Conservation (phyloP, 2,888 invertebrate genomes). For the Sarcophaga subvicina region DNA sequence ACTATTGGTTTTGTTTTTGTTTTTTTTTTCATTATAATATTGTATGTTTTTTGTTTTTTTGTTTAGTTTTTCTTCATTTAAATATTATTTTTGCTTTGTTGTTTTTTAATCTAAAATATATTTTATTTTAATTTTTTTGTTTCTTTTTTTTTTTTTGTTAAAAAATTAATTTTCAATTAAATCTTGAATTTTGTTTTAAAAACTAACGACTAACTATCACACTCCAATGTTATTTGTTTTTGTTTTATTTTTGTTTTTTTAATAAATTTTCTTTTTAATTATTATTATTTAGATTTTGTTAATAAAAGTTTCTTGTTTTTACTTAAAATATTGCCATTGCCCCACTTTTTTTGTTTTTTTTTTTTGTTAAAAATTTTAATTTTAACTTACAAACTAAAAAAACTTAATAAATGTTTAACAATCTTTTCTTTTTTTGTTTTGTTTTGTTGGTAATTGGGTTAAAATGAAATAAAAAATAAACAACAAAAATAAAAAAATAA, state of each 20-base stretch:
- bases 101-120: slow-evolving; percentile 37
- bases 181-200: slow-evolving; percentile 24
- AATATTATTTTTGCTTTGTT: slow-evolving; percentile 26
- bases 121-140: slow-evolving; percentile 37
- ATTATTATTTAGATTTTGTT: slow-evolving; percentile 54
- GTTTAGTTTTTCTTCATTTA: slow-evolving; percentile 12
- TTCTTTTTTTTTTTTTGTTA: slow-evolving; percentile 48
- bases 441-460: slow-evolving; percentile 14
- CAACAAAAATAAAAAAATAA: slow-evolving; percentile 21
- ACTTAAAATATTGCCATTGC: slow-evolving; percentile 70
- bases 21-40: background rate
- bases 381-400: slow-evolving; percentile 49
- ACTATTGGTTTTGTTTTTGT: slow-evolving; percentile 53
- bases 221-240: slow-evolving; percentile 65
- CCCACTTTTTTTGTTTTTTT: slow-evolving; percentile 37
- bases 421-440: slow-evolving; percentile 14
- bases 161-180: slow-evolving; percentile 18
- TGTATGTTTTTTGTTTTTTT: slow-evolving; percentile 12
- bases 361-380: slow-evolving; percentile 56
- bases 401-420: too few relatives aligned
- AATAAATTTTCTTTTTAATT: slow-evolving; percentile 30
- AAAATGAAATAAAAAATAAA: slow-evolving; percentile 26
- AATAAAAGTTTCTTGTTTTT: slow-evolving; percentile 27
- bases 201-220: slow-evolving; percentile 73
- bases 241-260: slow-evolving; percentile 27